These are phyloP conservation scores for Zele albiditarsus DNA, from an alignment of 2,888 invertebrate genomes.

Conservation along the genomic window DNA sequence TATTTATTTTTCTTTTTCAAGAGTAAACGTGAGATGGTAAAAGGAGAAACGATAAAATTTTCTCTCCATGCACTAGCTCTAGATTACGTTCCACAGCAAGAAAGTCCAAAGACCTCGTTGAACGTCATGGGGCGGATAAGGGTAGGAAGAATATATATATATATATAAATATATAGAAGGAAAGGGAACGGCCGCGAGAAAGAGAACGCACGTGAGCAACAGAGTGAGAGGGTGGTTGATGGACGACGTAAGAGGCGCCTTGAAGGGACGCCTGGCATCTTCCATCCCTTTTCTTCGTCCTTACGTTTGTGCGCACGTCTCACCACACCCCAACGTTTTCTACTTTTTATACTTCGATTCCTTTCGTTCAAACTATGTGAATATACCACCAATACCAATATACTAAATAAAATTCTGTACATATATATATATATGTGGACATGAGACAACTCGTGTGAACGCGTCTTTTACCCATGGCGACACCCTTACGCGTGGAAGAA, in stretches of 20 bases:
- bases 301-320: constrained; percentile 29
- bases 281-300: constrained; percentile 53
- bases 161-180: background rate
- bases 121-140: constrained; percentile 33
- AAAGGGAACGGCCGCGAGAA: background rate
- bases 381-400: constrained; percentile 12
- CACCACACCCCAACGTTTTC: constrained; percentile 35
- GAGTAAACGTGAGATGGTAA: constrained; percentile 8
- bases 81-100: constrained; percentile 37
- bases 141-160: constrained; percentile 5
- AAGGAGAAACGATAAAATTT: constrained; percentile 35
- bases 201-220: constrained; percentile 34
- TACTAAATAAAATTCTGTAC: constrained; percentile 20
- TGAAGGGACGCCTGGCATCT: constrained; percentile 57
- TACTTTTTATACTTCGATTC: constrained; percentile 28
- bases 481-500: constrained; percentile 38
- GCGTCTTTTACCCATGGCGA: constrained; percentile 38
- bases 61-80: constrained; percentile 37
- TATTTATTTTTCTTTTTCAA: background rate
- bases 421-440: background rate
- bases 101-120: constrained; percentile 35
- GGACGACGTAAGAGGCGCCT: constrained; percentile 60
- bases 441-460: constrained; percentile 37
- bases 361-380: constrained; percentile 23
- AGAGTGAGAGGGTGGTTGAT: constrained; percentile 53